Percentiles rank a stretch among this genome's conserved stretches.
These are phyloP conservation scores for Falcunculus frontatus DNA, from an alignment of 2,113 vertebrate species.

Conservation along the genomic window DNA sequence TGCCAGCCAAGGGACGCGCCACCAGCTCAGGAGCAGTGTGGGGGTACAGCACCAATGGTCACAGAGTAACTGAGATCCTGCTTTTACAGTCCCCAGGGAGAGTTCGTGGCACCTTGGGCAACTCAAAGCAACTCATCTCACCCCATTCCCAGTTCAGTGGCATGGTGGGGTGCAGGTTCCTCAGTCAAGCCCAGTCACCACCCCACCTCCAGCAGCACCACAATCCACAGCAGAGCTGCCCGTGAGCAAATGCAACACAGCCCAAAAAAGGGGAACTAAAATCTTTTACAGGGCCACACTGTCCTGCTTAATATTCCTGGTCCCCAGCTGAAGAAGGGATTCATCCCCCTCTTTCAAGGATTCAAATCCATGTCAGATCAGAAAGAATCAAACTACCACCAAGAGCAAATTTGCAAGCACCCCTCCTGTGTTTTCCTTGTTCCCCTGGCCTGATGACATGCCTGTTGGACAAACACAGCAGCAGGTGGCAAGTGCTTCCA, in stretches of 20 bases:
- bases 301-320: accelerated
- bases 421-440: neutral
- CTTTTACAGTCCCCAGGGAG: neutral
- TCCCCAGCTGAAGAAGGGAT: neutral
- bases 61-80: accelerated
- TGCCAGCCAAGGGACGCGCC: neutral
- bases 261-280: accelerated
- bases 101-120: neutral
- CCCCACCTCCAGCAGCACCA: neutral
- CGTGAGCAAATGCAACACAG: neutral
- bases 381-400: neutral
- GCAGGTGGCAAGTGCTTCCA: neutral
- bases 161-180: neutral
- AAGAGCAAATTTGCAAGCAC: neutral
- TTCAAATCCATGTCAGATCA: neutral
- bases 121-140: neutral
- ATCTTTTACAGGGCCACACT: neutral
- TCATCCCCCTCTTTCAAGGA: neutral
- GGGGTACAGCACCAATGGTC: accelerated
- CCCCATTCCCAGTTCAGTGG: neutral
- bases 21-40: neutral
- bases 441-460: neutral
- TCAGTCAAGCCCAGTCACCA: neutral
- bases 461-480: neutral
- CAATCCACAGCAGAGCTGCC: neutral